These are phyloP conservation scores for Tachyglossus aculeatus DNA, from an alignment of 2,797 vertebrate genomes.

Conservation along the genomic window DNA sequence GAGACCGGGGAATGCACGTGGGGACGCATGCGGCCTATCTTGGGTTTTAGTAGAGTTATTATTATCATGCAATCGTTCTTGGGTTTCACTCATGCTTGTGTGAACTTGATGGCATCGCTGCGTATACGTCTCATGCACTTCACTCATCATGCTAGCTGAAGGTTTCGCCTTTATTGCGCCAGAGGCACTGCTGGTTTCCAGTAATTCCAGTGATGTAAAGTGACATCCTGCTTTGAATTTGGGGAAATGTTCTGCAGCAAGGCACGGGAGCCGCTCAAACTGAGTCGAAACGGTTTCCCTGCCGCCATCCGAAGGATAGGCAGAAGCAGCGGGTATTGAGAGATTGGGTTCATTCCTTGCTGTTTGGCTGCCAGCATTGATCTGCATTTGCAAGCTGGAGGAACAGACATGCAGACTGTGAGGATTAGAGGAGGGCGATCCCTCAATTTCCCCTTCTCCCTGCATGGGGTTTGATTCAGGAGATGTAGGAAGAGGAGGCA, in stretches of 20 bases:
- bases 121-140: constrained; percentile 71
- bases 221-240: constrained; percentile 74
- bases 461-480: constrained; percentile 83
- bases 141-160: constrained; percentile 60
- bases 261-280: constrained; percentile 63
- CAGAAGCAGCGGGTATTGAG: constrained; percentile 67
- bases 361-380: constrained; percentile 55
- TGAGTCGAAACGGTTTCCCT: constrained; percentile 66
- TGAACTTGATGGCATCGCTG: constrained; percentile 63
- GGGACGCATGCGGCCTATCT: constrained; percentile 82
- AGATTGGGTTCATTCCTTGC: constrained; percentile 39
- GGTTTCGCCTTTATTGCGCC: constrained; percentile 64
- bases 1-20: constrained; percentile 77
- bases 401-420: constrained; percentile 72
- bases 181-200: constrained; percentile 66
- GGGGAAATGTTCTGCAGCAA: constrained; percentile 54
- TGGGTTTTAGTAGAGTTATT: constrained; percentile 71
- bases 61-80: constrained; percentile 83
- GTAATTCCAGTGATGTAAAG: constrained; percentile 67
- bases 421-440: constrained; percentile 74
- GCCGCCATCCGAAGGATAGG: constrained; percentile 48
- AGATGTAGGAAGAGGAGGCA: constrained; percentile 89
- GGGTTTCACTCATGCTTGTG: constrained; percentile 68
- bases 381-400: constrained; percentile 70
- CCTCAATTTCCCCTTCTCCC: constrained; percentile 85